Evolutionary conservation across 2,888 invertebrate species (phyloP).

Genomic region (Pyrrhosoma nymphula): DNA sequence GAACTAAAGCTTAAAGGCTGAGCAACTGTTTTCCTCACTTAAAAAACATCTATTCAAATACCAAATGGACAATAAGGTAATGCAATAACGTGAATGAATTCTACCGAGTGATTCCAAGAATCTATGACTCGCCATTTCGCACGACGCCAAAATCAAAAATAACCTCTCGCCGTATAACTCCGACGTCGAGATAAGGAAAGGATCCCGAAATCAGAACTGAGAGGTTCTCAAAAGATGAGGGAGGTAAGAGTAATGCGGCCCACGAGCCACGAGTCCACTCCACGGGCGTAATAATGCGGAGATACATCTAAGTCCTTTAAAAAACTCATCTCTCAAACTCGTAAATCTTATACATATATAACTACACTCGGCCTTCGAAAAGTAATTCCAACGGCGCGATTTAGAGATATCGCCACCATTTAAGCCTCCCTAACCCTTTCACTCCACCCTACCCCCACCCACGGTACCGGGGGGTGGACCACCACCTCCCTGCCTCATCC

Average conservation of each 20-base stretch:
- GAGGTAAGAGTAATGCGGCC: neutral
- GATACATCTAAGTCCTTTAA: slow-evolving; percentile 19
- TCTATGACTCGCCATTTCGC: neutral
- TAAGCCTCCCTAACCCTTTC: neutral
- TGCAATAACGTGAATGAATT: neutral
- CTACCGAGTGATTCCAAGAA: neutral
- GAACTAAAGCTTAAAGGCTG: no score
- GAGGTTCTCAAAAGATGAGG: neutral
- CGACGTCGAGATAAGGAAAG: neutral
- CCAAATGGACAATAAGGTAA: no score
- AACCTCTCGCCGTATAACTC: neutral
- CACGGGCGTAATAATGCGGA: neutral
- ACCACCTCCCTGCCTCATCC: neutral
- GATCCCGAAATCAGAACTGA: neutral
- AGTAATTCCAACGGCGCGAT: slow-evolving; percentile 17
- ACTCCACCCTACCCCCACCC: neutral
- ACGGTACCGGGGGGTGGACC: no score
- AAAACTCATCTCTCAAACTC: slow-evolving; percentile 49
- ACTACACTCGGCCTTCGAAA: neutral
- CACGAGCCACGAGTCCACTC: neutral
- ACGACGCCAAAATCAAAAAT: neutral
- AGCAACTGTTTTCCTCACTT: no score
- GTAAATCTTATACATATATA: neutral
- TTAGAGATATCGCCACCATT: slow-evolving; percentile 10
- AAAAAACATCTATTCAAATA: no score